Conservation (phyloP, 2,888 invertebrate species). For the Aleiodes testaceus region DNA sequence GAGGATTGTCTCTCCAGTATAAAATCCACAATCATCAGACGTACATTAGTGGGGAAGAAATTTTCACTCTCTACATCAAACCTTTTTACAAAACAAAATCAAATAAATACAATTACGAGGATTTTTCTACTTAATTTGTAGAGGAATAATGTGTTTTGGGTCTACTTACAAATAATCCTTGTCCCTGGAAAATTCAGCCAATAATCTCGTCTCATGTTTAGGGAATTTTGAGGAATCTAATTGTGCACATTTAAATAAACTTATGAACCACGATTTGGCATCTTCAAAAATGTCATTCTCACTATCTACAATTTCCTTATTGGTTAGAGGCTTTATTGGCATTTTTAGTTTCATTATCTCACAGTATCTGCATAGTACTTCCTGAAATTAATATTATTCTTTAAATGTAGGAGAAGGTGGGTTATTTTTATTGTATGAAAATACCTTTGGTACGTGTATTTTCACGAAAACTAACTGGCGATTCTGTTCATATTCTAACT, state of each 20-base stretch:
- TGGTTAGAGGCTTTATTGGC: slow-evolving; percentile 77
- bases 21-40: slow-evolving; percentile 82
- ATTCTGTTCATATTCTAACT: slow-evolving; percentile 78
- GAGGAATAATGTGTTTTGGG: slow-evolving; percentile 17
- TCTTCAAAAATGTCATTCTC: slow-evolving; percentile 71
- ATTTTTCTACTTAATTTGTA: not conserved
- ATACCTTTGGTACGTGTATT: slow-evolving; percentile 79
- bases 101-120: slow-evolving; percentile 18
- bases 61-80: slow-evolving; percentile 80
- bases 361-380: slow-evolving; percentile 82
- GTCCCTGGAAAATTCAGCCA: slow-evolving; percentile 81
- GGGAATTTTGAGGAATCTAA: slow-evolving; percentile 79
- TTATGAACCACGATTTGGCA: slow-evolving; percentile 73
- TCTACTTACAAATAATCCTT: slow-evolving; percentile 82
- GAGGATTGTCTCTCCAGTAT: slow-evolving; percentile 82
- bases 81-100: slow-evolving; percentile 68
- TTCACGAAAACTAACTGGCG: slow-evolving; percentile 81
- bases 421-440: not conserved
- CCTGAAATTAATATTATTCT: slow-evolving; percentile 59
- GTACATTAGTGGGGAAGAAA: slow-evolving; percentile 80
- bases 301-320: slow-evolving; percentile 54
- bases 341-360: slow-evolving; percentile 85
- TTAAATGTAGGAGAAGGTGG: no score
- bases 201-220: slow-evolving; percentile 77
- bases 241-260: slow-evolving; percentile 75